phyloP scores from a whole-genome alignment of 2,113 vertebrate species.

The Silurus asotus region DNA sequence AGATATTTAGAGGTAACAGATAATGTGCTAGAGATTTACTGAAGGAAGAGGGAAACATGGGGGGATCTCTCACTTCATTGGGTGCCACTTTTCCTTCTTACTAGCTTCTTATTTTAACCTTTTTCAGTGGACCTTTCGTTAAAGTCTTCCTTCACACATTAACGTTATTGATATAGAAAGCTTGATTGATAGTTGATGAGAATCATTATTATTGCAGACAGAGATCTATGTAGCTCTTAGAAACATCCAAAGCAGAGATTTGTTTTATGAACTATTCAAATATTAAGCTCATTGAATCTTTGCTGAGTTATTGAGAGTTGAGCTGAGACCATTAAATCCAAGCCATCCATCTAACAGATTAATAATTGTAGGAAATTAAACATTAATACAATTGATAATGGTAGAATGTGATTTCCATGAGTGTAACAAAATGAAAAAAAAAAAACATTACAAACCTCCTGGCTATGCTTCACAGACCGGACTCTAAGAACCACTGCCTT shows the following conservation, averaged over 20 bases:
- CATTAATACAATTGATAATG: neutral
- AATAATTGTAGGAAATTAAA: neutral
- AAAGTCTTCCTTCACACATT: neutral
- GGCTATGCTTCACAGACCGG: neutral
- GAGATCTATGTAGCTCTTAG: neutral
- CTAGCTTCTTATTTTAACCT: neutral
- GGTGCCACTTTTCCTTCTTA: neutral
- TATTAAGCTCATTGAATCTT: neutral
- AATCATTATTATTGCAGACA: neutral
- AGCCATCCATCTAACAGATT: neutral
- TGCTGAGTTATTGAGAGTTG: too few relatives aligned
- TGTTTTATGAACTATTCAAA: neutral
- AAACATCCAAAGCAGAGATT: neutral
- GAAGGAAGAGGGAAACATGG: neutral
- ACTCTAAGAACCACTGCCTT: neutral
- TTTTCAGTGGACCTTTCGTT: neutral
- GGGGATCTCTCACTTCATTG: neutral
- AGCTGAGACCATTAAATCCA: neutral
- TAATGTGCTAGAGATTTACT: neutral
- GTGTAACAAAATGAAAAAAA: neutral
- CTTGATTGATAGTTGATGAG: neutral
- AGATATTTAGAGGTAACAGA: neutral
- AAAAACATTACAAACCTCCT: neutral
- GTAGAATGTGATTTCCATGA: neutral
- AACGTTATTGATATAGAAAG: neutral